Percentiles rank a stretch among this genome's conserved stretches.
These are phyloP conservation scores for Tangara arthus DNA, from an alignment of 2,797 vertebrate genomes.

Conservation along the genomic window DNA sequence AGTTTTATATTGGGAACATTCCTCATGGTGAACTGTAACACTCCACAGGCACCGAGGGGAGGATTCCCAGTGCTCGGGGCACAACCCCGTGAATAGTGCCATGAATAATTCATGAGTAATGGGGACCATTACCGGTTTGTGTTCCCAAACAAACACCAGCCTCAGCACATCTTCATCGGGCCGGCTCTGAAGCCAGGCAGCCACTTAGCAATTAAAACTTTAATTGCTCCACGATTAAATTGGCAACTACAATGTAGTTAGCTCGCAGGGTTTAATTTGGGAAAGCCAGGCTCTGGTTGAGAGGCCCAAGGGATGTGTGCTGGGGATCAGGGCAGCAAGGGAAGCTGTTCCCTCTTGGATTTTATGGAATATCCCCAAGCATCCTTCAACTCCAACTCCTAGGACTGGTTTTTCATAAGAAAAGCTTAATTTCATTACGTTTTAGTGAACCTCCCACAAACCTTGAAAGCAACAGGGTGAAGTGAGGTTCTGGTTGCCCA, in stretches of 20 bases:
- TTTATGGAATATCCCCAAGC: not conserved
- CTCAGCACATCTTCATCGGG: not conserved
- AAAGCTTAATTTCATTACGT: not conserved
- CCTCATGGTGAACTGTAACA: fast-evolving
- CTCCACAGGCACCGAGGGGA: not conserved
- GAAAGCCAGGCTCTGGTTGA: not conserved
- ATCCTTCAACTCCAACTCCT: fast-evolving
- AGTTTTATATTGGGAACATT: not conserved
- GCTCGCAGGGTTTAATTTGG: not conserved
- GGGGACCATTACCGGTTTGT: not conserved
- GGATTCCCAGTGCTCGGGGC: not conserved
- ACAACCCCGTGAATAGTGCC: not conserved
- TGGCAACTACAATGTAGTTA: not conserved
- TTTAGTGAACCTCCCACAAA: not conserved
- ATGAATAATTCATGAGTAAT: not conserved
- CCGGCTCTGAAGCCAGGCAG: not conserved
- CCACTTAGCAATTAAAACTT: not conserved
- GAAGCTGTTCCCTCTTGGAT: not conserved
- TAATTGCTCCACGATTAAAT: not conserved
- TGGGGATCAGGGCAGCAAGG: not conserved
- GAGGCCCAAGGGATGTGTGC: fast-evolving
- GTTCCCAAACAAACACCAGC: not conserved
- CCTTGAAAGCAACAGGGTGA: not conserved
- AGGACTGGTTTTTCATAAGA: not conserved
- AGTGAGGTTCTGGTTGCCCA: not conserved